These are phyloP conservation scores for Branchinecta sandiegonensis DNA, from an alignment of 2,888 invertebrate species.

Conservation along the genomic window DNA sequence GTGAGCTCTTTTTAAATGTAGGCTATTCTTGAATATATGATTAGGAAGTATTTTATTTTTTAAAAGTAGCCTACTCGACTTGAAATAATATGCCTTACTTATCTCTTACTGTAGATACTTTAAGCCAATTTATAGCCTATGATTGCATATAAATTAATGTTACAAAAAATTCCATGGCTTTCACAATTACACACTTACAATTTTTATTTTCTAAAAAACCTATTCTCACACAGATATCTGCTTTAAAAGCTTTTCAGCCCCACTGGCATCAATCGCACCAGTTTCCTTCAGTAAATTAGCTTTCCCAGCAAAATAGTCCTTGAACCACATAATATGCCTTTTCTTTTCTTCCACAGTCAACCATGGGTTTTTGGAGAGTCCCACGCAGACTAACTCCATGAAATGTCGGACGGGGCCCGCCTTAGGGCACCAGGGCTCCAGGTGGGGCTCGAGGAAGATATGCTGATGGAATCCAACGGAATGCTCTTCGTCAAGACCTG, in stretches of 20 bases:
- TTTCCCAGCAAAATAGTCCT: conserved; percentile 71
- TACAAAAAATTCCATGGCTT: no score
- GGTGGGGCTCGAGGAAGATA: conserved; percentile 71
- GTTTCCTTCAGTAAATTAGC: conserved; percentile 51
- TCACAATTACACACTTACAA: no score
- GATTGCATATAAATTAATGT: no score
- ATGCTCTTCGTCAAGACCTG: conserved; percentile 39
- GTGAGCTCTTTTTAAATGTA: no score
- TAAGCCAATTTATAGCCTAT: no score
- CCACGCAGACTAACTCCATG: conserved; percentile 89
- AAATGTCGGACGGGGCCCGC: conserved; percentile 85
- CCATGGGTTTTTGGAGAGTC: conserved; percentile 85
- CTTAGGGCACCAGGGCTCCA: conserved; percentile 76
- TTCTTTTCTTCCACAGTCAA: conserved; percentile 71
- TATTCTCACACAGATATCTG: background rate
- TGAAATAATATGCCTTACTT: no score
- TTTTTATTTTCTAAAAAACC: background rate
- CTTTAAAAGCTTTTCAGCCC: background rate
- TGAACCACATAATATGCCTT: conserved; percentile 81
- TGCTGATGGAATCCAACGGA: conserved; percentile 78
- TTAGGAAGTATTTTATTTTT: no score
- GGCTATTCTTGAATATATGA: no score
- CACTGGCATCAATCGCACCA: conserved; percentile 37
- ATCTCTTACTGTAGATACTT: no score
- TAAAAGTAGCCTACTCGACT: no score